Percentiles rank a stretch among this genome's conserved stretches.
Conservation (phyloP, 2,888 invertebrate genomes). For the Lepidocyrtinus sp. region DNA sequence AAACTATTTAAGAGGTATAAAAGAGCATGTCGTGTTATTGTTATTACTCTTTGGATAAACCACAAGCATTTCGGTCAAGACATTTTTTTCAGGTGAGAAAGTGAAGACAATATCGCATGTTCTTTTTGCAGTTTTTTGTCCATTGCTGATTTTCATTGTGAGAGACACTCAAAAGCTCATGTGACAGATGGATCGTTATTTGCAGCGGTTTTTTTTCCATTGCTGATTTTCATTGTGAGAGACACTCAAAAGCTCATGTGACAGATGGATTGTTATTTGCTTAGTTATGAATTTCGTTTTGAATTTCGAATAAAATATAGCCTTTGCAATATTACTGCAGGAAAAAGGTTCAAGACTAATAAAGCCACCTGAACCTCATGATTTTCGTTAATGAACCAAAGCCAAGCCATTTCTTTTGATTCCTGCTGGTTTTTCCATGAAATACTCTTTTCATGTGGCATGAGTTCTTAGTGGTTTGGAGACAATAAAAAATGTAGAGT, state of each 20-base stretch:
- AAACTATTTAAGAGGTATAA: background rate
- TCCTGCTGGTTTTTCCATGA: background rate
- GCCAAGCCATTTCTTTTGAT: background rate
- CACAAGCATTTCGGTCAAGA: too few species aligned
- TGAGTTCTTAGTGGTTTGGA: background rate
- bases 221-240: too few species aligned
- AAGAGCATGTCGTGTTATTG: slow-evolving; percentile 1
- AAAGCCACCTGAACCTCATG: background rate
- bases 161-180: too few species aligned
- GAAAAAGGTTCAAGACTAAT: background rate
- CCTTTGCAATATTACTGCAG: too few species aligned
- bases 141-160: too few species aligned
- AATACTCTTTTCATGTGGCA: background rate
- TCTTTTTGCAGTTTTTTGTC: too few species aligned
- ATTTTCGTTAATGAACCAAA: background rate
- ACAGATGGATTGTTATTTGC: slow-evolving; percentile 2
- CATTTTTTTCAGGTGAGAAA: background rate
- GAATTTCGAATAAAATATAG: too few species aligned
- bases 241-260: too few species aligned
- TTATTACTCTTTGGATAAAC: too few species aligned
- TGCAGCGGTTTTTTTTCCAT: too few species aligned
- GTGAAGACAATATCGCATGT: too few species aligned
- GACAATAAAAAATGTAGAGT: slow-evolving; percentile 2
- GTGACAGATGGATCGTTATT: slow-evolving; percentile 7
- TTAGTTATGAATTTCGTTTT: background rate